Base-by-base conservation (phyloP, 2,888 invertebrate species). In the Orthosia gothica region DNA sequence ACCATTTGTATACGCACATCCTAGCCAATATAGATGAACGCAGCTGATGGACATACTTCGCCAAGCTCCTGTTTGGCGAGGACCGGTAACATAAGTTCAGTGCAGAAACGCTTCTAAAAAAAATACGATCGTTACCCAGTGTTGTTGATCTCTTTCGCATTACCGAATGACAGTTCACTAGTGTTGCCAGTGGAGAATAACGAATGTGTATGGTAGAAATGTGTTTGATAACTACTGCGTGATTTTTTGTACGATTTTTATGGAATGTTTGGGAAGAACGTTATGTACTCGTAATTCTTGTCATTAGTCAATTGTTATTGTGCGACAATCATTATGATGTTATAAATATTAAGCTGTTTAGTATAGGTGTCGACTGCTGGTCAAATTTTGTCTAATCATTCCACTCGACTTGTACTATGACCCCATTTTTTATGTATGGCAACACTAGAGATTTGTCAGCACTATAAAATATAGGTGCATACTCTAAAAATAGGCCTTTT, bases 1-100 rank as follows among this genome's bases (percentile, higher is more conserved):
- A 97, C 83, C 97, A 98, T 86, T 96, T 99, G 11, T 99, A 98
- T 96, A 99, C 99, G 16, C 98, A 98, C 98, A 96, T 99, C 58
- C 94, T 98, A 86, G 98, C 98, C 40, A 98, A 98, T 91, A 96
- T 98, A 70, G 97, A 97, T 88, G 97, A 97, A 82, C 97, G 97
- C 82, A 98, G 98, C 97, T 98, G 98, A 98, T 98, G 97, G 97
- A 95, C 94, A 93, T 96, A 96, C 87, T 91, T 97, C 93, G 96
- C 97, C 96, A 97, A 95, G 83, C 95, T 96, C 0, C 68, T 96
- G 95, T 96, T 97, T 95, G 97, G 96, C 94, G 96, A 96, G 76
- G 92, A 94, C 59, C 90, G 95, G 93, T 96, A 95, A 91, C 92
- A 84, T 26, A 63, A 74, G 79, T 66, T 59, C 74, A 77, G 86